Evolutionary conservation across 2,888 invertebrate species (phyloP), one percentile per base, ranked within the genome.

Genomic region (Sceliomorpha sp.): DNA sequence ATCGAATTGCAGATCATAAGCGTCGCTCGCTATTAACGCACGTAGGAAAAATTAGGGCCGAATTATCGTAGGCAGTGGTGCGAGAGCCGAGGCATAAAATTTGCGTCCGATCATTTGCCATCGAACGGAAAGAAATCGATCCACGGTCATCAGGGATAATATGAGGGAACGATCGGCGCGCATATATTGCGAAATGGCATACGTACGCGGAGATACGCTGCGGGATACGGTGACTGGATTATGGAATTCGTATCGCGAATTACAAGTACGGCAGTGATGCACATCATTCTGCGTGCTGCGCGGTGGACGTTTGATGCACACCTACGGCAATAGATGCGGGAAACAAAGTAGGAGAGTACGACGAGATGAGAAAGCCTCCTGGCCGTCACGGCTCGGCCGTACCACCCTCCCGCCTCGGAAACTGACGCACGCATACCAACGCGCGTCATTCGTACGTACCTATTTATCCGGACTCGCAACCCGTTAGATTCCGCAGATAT

Each of bases 181-280:
- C 71, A 73, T 78, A 80, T 79, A 78, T 79, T 79, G 78, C 73
- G 79, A 82, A 82, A 79, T 77, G 66, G 71, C 67, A 29, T 2
- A 15, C 20, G 27, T 9, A 37, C 15, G 15, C 14, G n/a, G 44
- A 63, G 76, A 68, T 70, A 72, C 60, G 56, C 42, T 31, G 34
- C 60, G 67, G 77, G 74, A 75, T 76, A 80, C 77, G 77, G 77
- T 79, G 79, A 82, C 81, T 82, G 80, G 80, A 84, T 82, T 84
- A 84, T 79, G 81, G 83, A 81, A 81, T 82, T 83, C 78, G 78
- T 76, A 79, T 74, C 78, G 77, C 80, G 77, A 80, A 84, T 85
- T 82, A 80, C 76, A 80, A 79, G 77, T 71, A 74, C 58, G 64
- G 63, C 69, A 66, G 70, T 68, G 59, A 66, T 73, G 71, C 69